These are phyloP conservation scores for Ploceus nigricollis DNA, from an alignment of 2,113 vertebrate species.

Conservation along the genomic window DNA sequence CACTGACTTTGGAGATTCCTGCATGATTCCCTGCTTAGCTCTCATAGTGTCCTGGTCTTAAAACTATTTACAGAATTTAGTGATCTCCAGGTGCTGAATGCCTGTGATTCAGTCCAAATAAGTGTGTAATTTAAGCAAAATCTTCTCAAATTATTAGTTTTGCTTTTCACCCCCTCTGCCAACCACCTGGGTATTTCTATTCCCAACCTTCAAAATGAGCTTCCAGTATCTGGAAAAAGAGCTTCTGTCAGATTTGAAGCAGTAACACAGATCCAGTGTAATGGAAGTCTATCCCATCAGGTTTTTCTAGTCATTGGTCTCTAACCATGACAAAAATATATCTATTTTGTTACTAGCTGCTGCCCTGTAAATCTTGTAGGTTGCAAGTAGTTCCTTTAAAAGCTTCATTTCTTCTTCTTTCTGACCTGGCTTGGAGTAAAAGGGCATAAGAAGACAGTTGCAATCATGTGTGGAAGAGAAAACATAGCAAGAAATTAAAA, in stretches of 20 bases:
- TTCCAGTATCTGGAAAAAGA: background rate
- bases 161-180: background rate
- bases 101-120: background rate
- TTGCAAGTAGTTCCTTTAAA: background rate
- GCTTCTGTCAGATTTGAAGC: background rate
- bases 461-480: background rate
- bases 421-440: background rate
- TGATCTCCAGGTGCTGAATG: background rate
- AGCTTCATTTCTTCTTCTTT: background rate
- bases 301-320: background rate
- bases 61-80: background rate
- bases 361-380: background rate
- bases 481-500: background rate
- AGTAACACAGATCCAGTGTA: background rate
- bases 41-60: background rate
- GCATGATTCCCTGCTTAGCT: background rate
- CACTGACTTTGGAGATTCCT: background rate
- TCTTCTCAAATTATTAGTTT: background rate
- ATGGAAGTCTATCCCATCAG: background rate
- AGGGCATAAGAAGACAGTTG: background rate
- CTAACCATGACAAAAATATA: background rate
- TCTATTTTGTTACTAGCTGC: background rate
- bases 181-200: background rate
- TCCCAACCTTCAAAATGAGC: background rate
- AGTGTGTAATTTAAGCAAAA: background rate